These are phyloP conservation scores for Thermophis baileyi DNA, from an alignment of 2,113 vertebrate genomes.

Conservation along the genomic window DNA sequence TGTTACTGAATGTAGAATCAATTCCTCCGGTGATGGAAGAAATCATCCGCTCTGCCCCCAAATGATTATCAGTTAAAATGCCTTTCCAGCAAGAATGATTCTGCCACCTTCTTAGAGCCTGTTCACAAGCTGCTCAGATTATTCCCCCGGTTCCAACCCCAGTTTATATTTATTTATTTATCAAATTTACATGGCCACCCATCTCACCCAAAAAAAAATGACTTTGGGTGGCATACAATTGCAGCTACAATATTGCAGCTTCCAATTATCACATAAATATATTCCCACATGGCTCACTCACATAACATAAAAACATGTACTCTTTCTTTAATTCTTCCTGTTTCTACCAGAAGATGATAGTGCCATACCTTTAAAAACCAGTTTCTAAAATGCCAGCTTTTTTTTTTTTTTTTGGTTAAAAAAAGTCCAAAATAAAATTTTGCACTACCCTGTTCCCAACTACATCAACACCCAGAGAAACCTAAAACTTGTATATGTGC, in stretches of 20 bases:
- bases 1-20: neutral
- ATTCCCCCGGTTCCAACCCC: slow-evolving; percentile 18
- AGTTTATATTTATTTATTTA: neutral
- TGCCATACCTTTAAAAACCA: slow-evolving; percentile 62
- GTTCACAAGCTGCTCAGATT: neutral
- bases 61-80: slow-evolving; percentile 7
- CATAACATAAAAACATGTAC: slow-evolving; percentile 15
- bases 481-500: slow-evolving; percentile 57
- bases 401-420: neutral
- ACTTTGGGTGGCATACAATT: neutral
- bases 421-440: slow-evolving; percentile 36
- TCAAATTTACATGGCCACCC: neutral
- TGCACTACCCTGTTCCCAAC: slow-evolving; percentile 67
- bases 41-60: neutral
- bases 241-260: neutral
- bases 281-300: slow-evolving; percentile 21
- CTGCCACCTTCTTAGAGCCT: neutral
- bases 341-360: slow-evolving; percentile 60
- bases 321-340: slow-evolving; percentile 39
- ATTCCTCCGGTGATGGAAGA: neutral
- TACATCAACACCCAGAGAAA: slow-evolving; percentile 71
- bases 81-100: neutral
- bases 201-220: neutral
- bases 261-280: slow-evolving; percentile 13
- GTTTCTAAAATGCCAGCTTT: slow-evolving; percentile 40